Evolutionary conservation across 2,797 vertebrate genomes (phyloP), one percentile per base, ranked within the genome.

Genomic region (Huso huso): DNA sequence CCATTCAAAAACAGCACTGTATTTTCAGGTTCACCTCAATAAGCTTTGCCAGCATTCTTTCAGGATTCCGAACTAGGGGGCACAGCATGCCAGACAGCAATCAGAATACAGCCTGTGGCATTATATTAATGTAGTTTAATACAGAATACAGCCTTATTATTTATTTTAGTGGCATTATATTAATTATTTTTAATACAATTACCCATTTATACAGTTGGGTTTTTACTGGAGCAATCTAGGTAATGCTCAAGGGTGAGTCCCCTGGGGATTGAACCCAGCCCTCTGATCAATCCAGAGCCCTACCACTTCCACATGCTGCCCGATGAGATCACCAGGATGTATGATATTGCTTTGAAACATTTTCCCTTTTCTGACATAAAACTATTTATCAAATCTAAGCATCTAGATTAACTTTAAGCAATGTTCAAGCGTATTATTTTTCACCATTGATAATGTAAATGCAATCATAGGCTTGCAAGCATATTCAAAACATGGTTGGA

Each of bases 351-450:
- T 53, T 55, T 12, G 48, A 65, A 79, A 69, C 82, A 80, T 84
- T 82, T 77, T 83, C 82, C 75, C 69, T 78, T 82, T 82, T 84
- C 80, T 83, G 80, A 81, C 87, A 89, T 83, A 87, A 87, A 87
- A 87, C 77, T 75, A 64, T 68, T 79, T 72, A 71, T 9, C 48
- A 49, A 48, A 58, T 53, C 12, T 67, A 74, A 75, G 79, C 37
- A 79, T 81, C 76, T 77, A 82, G 82, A 82, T 81, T 84, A 81
- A 9, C 73, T 74, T 78, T 79, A 68, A 78, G 77, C 68, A 77
- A 78, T 72, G 69, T 68, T 70, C 64, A 66, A 73, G 72, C 48
- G 51, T 71, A 78, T 74, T 80, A 84, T 86, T 85, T 85, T 85
- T 86, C 84, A 86, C 74, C 51, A 86, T 75, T 49, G 72, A 77